These are phyloP conservation scores for Papilio glaucus DNA, from an alignment of 1,140 invertebrate species.

Conservation along the genomic window DNA sequence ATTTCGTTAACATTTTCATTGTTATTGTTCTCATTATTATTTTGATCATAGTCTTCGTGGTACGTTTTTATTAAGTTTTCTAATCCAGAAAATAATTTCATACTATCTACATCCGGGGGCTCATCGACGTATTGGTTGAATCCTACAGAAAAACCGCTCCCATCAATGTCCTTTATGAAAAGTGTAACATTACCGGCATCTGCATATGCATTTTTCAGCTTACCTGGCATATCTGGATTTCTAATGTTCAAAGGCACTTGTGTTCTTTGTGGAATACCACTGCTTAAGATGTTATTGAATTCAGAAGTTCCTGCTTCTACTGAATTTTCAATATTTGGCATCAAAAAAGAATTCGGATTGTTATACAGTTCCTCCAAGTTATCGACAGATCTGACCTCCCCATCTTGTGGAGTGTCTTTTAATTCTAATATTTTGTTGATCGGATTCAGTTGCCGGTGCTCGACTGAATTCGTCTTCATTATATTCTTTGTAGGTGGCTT, in stretches of 20 bases:
- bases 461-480: constrained; percentile 34
- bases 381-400: constrained; percentile 49
- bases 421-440: constrained; percentile 56
- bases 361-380: constrained; percentile 51
- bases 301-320: constrained; percentile 61
- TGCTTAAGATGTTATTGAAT: constrained; percentile 57
- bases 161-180: constrained; percentile 68
- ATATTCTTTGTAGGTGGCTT: constrained; percentile 38
- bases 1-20: constrained; percentile 27
- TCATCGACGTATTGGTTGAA: constrained; percentile 70
- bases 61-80: constrained; percentile 68
- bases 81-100: constrained; percentile 68
- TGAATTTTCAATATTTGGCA: constrained; percentile 64
- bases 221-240: constrained; percentile 43
- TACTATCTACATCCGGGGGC: constrained; percentile 64
- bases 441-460: constrained; percentile 59
- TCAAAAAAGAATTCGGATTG: constrained; percentile 54
- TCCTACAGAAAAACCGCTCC: constrained; percentile 70
- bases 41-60: constrained; percentile 57
- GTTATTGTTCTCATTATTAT: constrained; percentile 35
- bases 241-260: constrained; percentile 62
- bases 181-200: constrained; percentile 61
- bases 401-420: constrained; percentile 44
- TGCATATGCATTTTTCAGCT: constrained; percentile 39
- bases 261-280: constrained; percentile 63